Base-by-base conservation (phyloP, 1,140 invertebrate genomes). In the Bemisia tabaci region DNA sequence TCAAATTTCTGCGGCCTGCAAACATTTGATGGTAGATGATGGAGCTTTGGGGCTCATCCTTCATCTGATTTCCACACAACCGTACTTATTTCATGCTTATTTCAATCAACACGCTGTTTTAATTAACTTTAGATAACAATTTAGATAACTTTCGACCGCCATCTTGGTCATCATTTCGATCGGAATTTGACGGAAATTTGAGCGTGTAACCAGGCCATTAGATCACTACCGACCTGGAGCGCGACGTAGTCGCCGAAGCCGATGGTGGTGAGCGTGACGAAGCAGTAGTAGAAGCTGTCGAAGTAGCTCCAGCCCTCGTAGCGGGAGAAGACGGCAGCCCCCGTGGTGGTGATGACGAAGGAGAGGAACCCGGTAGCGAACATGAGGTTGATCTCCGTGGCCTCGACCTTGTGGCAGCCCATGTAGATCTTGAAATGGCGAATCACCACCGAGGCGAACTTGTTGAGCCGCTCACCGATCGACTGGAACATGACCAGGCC, bases 271-370 rank as follows among this genome's bases (percentile, higher is more conserved):
- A 99, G 82, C 12, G 96, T 99, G 70, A 98, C 96, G 79, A 99
- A 99, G 77, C 95, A 98, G 76, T 99, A 99, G 78, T 99, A 99
- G 73, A 99, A 92, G 71, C 94, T 93, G 77, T 99, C 95, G 72
- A 98, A 95, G 76, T 98, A 98, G 70, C 86, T 90, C 97, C 97
- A 99, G 0, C 91, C 89, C 79, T 99, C 97, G 76, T 95, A 97
- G 70, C 83, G 83, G 1, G 92, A 94, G 79, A 99, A 99, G 0
- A 94, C 93, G 0, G 90, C 92, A 5, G 96, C 95, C 1, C 95
- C 96, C 1, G 91, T 89, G 0, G 92, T 91, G 69, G 97, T 95
- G 22, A 96, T 95, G 59, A 98, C 83, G 33, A 89, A 94, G 26
- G 91, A 94, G 12, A 97, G 80, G 61, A 92, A 87, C 27, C 92